phyloP scores from a whole-genome alignment of 1,140 invertebrate genomes.

The Drosophila subobscura region DNA sequence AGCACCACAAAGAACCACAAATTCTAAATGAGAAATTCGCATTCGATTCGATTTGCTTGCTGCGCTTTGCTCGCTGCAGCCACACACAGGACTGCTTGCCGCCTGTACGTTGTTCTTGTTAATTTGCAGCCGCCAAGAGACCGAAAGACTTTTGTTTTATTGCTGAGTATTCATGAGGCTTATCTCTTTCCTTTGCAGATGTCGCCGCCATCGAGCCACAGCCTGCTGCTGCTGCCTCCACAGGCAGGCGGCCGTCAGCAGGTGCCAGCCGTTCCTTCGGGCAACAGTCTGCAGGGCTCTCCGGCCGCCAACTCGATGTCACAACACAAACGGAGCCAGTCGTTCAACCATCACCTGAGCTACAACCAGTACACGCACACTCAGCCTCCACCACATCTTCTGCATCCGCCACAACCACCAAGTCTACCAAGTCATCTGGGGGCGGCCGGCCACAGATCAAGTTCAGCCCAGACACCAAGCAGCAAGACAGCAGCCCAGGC shows the following conservation, averaged over 20 bases:
- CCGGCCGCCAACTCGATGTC: conserved; percentile 67
- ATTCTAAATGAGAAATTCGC: conserved; percentile 49
- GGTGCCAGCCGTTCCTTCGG: conserved; percentile 41
- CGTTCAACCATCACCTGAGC: conserved; percentile 87
- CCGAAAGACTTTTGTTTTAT: conserved; percentile 14
- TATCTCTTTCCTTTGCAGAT: conserved; percentile 83
- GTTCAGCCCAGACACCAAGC: conserved; percentile 83
- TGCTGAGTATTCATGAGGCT: conserved; percentile 1
- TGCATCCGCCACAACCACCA: conserved; percentile 84
- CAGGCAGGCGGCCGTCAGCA: conserved; percentile 39
- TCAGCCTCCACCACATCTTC: conserved; percentile 85
- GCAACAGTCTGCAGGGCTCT: conserved; percentile 51
- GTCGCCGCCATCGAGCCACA: conserved; percentile 84
- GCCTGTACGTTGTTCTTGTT: conserved; percentile 55
- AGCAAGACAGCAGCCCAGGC: conserved; percentile 69
- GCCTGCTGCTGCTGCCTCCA: conserved; percentile 61
- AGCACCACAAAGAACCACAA: conserved; percentile 49
- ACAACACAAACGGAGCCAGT: conserved; percentile 87
- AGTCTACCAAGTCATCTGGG: conserved; percentile 83
- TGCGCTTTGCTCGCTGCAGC: conserved; percentile 73
- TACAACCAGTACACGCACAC: conserved; percentile 86
- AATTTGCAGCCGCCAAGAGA: conserved; percentile 40
- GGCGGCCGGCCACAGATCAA: conserved; percentile 80
- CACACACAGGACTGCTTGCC: conserved; percentile 46
- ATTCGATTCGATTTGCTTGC: conserved; percentile 80